Base-by-base conservation (phyloP, 2,888 invertebrate species). In the Lepidocyrtinus sp. region DNA sequence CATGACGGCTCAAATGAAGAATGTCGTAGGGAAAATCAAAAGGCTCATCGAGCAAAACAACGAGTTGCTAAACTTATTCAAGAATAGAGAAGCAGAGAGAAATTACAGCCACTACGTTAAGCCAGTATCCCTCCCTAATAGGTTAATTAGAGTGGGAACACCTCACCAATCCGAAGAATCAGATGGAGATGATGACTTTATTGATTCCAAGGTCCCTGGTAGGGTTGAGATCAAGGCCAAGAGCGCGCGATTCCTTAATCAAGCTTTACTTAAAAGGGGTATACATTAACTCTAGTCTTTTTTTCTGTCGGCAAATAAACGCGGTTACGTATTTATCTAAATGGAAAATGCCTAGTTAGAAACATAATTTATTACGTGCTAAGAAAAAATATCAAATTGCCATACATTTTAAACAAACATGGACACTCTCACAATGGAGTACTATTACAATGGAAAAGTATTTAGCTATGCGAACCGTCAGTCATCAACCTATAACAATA, bases 141-240 rank as follows among this genome's bases (percentile, higher is more conserved):
- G 84, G 21, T 63, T 84, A 0, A 80, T 84, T 22, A 73, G 84
- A 1, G 85, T 85, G 2, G 84, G 83, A 25, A 83, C 83, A 19
- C 84, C 85, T 0, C 82, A 80, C n/a, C 69, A 78, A 9, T 82
- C 81, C 1, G 83, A 82, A 21, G 84, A 84, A 0, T 82, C 82
- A 1, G 85, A 85, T 69, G 75, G 50, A 24, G 84, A 84, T 24
- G 83, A 83, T 7, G 82, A 83, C 69, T 64, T 74, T 21, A 22
- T 75, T 7, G 86, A 86, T 67, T 72, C 83, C 9, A 84, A 83
- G 69, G 82, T 86, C 9, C 85, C 86, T 1, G 75, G 76, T 15
- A 27, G 85, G 24, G 17, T 24, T 7, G 86, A 86, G 45, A 85
- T 86, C 45, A 86, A 86, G 69, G 82, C 84, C 12, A 83, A 80